Conservation (phyloP, 2,797 vertebrate genomes). For the Acrocephalus scirpaceus region DNA sequence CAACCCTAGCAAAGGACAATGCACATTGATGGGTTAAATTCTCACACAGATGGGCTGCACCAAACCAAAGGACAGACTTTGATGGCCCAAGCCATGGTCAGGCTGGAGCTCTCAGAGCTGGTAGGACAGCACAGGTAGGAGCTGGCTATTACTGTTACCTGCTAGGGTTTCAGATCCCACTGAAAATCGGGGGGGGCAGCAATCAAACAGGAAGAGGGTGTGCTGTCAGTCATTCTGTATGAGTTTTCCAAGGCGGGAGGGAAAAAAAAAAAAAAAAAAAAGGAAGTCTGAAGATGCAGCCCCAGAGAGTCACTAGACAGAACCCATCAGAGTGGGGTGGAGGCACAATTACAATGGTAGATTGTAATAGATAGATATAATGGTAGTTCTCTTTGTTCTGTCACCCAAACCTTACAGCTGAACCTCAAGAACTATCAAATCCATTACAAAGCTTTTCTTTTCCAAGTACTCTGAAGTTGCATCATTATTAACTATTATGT, state of each 20-base stretch:
- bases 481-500: not conserved
- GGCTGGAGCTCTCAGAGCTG: not conserved
- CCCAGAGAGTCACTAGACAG: not conserved
- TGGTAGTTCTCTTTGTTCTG: not conserved
- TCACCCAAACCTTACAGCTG: not conserved
- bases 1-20: not conserved
- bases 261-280: not conserved
- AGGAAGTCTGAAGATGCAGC: not conserved
- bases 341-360: not conserved
- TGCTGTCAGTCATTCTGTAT: not conserved
- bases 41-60: fast-evolving
- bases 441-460: not conserved
- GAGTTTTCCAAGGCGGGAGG: not conserved
- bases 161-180: not conserved
- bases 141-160: not conserved
- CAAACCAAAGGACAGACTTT: fast-evolving
- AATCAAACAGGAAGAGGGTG: not conserved
- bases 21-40: not conserved
- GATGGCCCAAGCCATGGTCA: fast-evolving
- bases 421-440: not conserved
- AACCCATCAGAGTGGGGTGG: not conserved
- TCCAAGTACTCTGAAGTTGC: not conserved
- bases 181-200: not conserved
- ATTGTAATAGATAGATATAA: not conserved
- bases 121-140: not conserved